Evolutionary conservation across 2,113 vertebrate species (phyloP).

Genomic region (Sebastes fasciatus): DNA sequence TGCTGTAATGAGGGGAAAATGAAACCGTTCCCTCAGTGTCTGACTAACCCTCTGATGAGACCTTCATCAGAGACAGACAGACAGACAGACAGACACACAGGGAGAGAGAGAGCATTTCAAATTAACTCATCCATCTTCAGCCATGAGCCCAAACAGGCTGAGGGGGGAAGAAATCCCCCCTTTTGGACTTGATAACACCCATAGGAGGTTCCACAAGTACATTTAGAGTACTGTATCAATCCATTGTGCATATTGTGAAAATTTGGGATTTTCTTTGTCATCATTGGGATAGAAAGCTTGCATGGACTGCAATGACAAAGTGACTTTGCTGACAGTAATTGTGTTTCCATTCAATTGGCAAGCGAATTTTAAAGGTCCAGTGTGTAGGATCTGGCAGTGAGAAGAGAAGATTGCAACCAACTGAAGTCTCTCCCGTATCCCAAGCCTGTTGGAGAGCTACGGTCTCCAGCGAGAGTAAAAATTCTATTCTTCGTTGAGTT

Average conservation of each 20-base stretch:
- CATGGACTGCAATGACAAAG: neutral
- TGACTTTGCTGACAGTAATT: neutral
- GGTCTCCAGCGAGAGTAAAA: too few species aligned
- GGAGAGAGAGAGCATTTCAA: conserved; percentile 22
- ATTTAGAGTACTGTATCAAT: neutral
- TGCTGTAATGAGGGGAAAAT: conserved; percentile 78
- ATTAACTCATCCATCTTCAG: conserved; percentile 39
- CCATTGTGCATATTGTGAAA: neutral
- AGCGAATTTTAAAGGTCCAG: too few species aligned
- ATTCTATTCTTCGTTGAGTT: too few species aligned
- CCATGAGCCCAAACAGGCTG: conserved; percentile 20
- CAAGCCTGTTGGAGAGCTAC: too few species aligned
- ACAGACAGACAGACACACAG: conserved; percentile 16
- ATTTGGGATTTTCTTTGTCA: neutral
- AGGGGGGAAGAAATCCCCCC: neutral
- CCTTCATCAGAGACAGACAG: conserved; percentile 42
- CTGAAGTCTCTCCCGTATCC: too few species aligned
- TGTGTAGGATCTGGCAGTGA: too few species aligned
- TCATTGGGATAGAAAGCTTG: neutral
- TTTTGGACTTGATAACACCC: conserved; percentile 9
- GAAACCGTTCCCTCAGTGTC: conserved; percentile 73
- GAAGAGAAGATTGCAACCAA: too few species aligned
- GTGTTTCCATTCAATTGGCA: too few species aligned
- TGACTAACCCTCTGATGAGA: conserved; percentile 69
- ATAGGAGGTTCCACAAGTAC: conserved; percentile 5